A percentile compares a stretch with the other conserved stretches of the same genome.
These are phyloP conservation scores for Bombus vancouverensis DNA, from an alignment of 1,140 invertebrate species.

Conservation along the genomic window DNA sequence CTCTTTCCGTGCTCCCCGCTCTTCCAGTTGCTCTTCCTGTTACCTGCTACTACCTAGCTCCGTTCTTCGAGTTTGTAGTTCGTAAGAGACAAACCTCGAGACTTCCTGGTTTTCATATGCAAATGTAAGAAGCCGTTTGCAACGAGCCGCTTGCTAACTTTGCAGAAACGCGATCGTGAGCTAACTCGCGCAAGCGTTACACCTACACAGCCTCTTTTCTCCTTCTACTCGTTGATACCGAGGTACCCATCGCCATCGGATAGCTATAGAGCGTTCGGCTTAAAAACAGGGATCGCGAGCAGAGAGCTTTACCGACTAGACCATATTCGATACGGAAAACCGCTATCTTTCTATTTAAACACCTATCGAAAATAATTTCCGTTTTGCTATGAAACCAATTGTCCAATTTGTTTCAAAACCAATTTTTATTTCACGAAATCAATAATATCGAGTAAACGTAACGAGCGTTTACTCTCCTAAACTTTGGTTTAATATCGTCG, in stretches of 20 bases:
- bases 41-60: conserved; percentile 70
- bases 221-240: neutral
- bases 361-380: neutral
- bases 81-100: conserved; percentile 78
- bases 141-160: conserved; percentile 16
- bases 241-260: conserved; percentile 15
- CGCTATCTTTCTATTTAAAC: too few species aligned
- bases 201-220: neutral
- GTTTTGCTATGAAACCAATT: neutral
- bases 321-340: conserved; percentile 25
- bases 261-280: neutral
- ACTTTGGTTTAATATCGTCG: too few species aligned
- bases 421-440: too few species aligned
- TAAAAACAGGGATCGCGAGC: neutral
- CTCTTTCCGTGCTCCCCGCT: neutral
- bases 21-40: conserved; percentile 24
- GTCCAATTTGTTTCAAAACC: neutral
- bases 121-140: conserved; percentile 72
- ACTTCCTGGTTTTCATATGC: conserved; percentile 81
- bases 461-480: neutral
- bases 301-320: conserved; percentile 11
- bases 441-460: neutral
- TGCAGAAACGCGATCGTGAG: neutral
- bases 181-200: conserved; percentile 4
- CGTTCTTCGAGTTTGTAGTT: conserved; percentile 76